Evolutionary conservation across 2,113 vertebrate genomes (phyloP), one percentile per base, ranked within the genome.

Genomic region (Pongo abelii): DNA sequence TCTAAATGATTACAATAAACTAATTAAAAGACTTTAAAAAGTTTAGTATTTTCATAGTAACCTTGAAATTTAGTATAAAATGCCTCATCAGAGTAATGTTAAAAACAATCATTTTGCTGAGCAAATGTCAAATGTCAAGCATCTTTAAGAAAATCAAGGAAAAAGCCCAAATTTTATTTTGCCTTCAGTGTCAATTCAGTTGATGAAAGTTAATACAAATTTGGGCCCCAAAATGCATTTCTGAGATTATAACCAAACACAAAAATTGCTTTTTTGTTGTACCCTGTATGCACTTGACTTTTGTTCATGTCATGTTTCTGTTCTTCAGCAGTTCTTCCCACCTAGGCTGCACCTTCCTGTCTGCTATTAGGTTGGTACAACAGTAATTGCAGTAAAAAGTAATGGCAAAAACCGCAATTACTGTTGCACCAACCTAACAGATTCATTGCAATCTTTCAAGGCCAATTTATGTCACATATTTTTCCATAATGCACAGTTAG

Each of bases 51-150:
- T 83, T 46, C 43, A 59, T 23, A 85, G 14, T 57, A 78, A 85
- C 12, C 3, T 3, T 72, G 16, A 94, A 95, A 80, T 70, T 89
- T 75, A 52, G 3, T 79, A 50, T 25, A 18, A 94, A 92, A 94
- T 18, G 0, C 3, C 2, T 85, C 6, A 48, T 89, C 1, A 64
- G 8, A 72, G 2, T 86, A 83, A 72, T 38, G 12, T 32, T 32
- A 72, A 85, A 93, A 25, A 48, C 6, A 84, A 94, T 55, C 12
- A 69, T 72, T 96, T 96, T 70, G 40, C 48, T 75, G 69, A 90
- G 23, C 1, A 80, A 81, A 72, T 70, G 18, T 59, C 57, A 93
- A 92, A 46, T 64, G 61, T 64, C 61, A 69, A 69, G 16, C 1
- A 40, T 52, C 27, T 86, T 72, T 84, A 84, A 89, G 6, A 92